Base-by-base conservation (phyloP, 2,888 invertebrate genomes). In the Synergus gifuensis region DNA sequence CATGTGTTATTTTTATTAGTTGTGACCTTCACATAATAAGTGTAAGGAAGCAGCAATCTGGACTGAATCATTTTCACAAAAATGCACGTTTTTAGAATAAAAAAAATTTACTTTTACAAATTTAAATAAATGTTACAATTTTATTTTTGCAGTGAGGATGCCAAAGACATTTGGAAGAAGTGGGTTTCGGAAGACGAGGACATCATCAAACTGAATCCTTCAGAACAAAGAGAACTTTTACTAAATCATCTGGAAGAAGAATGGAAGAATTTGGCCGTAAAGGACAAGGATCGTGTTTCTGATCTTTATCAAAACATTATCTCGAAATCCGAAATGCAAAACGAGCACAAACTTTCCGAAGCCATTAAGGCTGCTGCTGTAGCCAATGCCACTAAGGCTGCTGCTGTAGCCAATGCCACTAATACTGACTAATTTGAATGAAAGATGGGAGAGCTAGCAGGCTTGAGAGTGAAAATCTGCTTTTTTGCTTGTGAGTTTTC, bases 131-230 rank as follows among this genome's bases (percentile, higher is more conserved):
- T 66, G 22, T 67, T 44, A 22, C 1, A 69, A 18, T 58, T 78
- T 66, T 64, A 44, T 77, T 79, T 80, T 85, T 80, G 11, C 63
- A 91, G 91, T 76, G 91, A 92, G 76, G 91, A 91, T 66, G 91
- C 91, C 4, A 91, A 88, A 80, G 83, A 80, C 5, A 54, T 90
- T 62, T 91, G 90, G 91, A 84, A 89, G 16, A 85, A 91, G 44
- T 90, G 91, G 90, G 86, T 87, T 1, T 81, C 82, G 7, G 91
- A 92, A 77, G 92, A 92, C 76, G 82, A 87, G 16, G 81, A 81
- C 42, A 83, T 88, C 12, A 78, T 82, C 18, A 85, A 88, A 12
- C 85, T 85, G 46, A 84, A 87, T 67, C 85, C 85, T 2, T 85
- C 85, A 4, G 46, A 78, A 4, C 82, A 87, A 46, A 86, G 88